These are phyloP conservation scores for Callionymus lyra DNA, from an alignment of 2,113 vertebrate species.

Conservation along the genomic window DNA sequence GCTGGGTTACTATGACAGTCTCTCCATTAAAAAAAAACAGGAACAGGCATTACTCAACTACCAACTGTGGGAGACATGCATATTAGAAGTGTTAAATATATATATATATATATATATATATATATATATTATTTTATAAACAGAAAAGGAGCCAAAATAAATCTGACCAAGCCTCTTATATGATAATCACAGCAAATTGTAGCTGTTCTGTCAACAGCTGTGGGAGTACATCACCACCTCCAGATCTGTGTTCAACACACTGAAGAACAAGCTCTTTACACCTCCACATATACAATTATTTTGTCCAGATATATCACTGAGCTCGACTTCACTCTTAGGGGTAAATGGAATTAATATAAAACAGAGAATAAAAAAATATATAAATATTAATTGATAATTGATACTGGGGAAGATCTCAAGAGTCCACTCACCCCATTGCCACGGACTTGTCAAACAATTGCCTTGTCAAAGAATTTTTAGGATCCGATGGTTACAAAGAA, in stretches of 20 bases:
- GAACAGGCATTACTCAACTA: too few species aligned
- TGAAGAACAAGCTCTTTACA: not conserved
- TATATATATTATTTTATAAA: too few species aligned
- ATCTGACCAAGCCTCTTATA: too few species aligned
- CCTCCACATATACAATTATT: not conserved
- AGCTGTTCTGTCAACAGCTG: slow-evolving; percentile 13
- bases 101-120: too few species aligned
- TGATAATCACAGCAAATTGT: too few species aligned
- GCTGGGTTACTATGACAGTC: too few species aligned
- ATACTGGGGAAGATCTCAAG: slow-evolving; percentile 33
- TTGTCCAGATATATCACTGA: not conserved
- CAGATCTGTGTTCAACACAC: slow-evolving; percentile 9
- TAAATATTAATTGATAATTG: not conserved
- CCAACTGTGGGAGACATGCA: too few species aligned
- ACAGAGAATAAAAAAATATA: not conserved
- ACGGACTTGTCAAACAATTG: slow-evolving; percentile 50
- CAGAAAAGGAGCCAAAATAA: too few species aligned
- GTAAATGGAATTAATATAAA: not conserved
- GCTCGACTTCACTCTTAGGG: not conserved
- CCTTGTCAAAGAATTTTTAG: slow-evolving; percentile 2
- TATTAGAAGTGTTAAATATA: too few species aligned
- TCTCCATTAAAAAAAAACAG: too few species aligned
- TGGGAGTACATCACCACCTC: slow-evolving; percentile 20
- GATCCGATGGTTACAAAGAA: too few species aligned
- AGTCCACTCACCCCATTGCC: slow-evolving; percentile 67